These are phyloP conservation scores for Xestia c-nigrum DNA, from an alignment of 2,888 invertebrate species.

Conservation along the genomic window DNA sequence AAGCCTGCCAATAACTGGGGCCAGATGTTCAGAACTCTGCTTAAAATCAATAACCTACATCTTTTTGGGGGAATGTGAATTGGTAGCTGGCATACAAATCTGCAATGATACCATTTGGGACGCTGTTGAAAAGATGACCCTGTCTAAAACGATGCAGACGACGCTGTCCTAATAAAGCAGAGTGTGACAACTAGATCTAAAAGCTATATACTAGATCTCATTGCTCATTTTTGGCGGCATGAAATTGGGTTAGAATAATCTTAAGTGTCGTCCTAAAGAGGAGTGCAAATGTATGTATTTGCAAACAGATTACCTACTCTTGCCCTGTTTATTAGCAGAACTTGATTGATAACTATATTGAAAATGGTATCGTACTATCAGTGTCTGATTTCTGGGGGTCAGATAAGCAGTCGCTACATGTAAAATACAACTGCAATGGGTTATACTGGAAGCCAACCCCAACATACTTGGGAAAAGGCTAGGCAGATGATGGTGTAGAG, in stretches of 20 bases:
- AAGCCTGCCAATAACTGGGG: constrained; percentile 12
- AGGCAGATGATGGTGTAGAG: background rate
- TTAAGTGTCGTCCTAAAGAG: background rate
- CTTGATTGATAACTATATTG: background rate
- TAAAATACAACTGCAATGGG: background rate
- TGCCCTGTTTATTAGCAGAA: background rate
- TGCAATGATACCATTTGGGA: constrained; percentile 24
- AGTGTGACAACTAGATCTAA: constrained; percentile 8
- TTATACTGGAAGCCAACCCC: background rate
- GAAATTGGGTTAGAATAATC: constrained; percentile 9
- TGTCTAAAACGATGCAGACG: constrained; percentile 14
- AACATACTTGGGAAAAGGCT: background rate
- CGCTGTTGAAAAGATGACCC: background rate
- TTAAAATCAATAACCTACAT: constrained; percentile 15
- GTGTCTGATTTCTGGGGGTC: background rate
- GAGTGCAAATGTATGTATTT: background rate
- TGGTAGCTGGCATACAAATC: background rate
- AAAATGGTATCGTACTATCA: background rate
- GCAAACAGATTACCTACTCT: background rate
- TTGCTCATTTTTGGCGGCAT: background rate
- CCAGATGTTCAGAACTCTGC: constrained; percentile 17
- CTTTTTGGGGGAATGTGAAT: background rate
- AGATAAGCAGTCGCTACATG: background rate
- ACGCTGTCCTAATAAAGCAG: constrained; percentile 12
- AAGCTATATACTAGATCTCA: background rate